These are phyloP conservation scores for Podarcis cretensis DNA, from an alignment of 2,113 vertebrate species.

Conservation along the genomic window DNA sequence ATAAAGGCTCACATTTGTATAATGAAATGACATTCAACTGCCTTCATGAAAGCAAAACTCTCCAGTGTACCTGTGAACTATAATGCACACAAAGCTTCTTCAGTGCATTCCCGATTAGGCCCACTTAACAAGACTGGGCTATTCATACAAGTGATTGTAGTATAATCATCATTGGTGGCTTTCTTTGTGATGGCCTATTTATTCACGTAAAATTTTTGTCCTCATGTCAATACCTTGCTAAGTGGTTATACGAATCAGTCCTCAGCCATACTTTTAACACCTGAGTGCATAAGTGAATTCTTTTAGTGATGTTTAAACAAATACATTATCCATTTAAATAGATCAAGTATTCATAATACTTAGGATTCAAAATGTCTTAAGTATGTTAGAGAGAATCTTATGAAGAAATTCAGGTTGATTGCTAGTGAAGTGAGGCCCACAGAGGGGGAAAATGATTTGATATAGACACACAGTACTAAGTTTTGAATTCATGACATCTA, in stretches of 20 bases:
- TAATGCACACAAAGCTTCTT: neutral
- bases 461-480: neutral
- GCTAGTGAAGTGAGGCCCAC: too few species aligned
- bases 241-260: too few species aligned
- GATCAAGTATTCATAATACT: neutral
- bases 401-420: neutral
- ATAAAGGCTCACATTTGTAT: too few species aligned
- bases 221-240: too few species aligned
- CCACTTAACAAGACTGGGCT: neutral
- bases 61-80: neutral
- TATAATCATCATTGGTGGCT: too few species aligned
- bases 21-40: neutral
- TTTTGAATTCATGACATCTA: neutral
- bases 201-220: too few species aligned
- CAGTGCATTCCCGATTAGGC: neutral
- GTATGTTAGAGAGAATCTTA: neutral
- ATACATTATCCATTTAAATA: neutral
- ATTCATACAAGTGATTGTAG: neutral
- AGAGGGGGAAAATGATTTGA: too few species aligned
- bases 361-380: neutral
- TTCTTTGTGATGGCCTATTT: too few species aligned
- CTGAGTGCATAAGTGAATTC: too few species aligned
- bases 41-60: neutral
- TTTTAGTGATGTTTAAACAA: too few species aligned
- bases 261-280: too few species aligned